These are phyloP conservation scores for Petaurus breviceps DNA, from an alignment of 2,113 vertebrate species.

Conservation along the genomic window DNA sequence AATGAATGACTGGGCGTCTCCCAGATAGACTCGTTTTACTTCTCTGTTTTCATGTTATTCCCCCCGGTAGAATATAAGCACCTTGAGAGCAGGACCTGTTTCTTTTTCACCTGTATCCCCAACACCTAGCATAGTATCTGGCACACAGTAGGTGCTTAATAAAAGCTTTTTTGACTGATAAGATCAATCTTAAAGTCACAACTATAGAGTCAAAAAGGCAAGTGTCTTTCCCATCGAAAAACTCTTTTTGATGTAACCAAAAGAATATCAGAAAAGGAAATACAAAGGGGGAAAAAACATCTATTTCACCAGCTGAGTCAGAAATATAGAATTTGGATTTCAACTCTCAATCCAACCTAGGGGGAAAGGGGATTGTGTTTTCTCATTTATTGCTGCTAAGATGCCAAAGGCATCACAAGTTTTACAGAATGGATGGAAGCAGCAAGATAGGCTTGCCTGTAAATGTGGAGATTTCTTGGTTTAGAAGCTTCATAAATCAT, in stretches of 20 bases:
- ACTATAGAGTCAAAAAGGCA: neutral
- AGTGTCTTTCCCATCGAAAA: neutral
- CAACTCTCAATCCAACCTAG: neutral
- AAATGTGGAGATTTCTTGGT: conserved; percentile 1
- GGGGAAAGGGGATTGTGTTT: neutral
- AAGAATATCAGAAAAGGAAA: neutral
- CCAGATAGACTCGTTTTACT: neutral
- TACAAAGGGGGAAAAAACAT: neutral
- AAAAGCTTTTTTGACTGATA: neutral
- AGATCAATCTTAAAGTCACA: neutral
- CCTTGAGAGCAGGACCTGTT: neutral
- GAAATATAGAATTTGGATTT: neutral
- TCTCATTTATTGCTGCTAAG: neutral
- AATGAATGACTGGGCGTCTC: neutral
- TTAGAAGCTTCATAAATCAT: neutral
- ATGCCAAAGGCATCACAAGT: neutral
- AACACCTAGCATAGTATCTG: neutral
- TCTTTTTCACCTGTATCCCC: neutral
- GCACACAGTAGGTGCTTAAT: neutral
- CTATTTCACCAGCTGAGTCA: neutral
- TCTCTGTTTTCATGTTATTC: neutral
- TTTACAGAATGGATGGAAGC: neutral
- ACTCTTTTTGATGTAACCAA: neutral
- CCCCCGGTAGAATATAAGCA: neutral
- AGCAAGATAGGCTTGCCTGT: neutral